Evolutionary conservation across 2,113 vertebrate genomes (phyloP), one percentile per base, ranked within the genome.

Genomic region (Aptenodytes patagonicus): DNA sequence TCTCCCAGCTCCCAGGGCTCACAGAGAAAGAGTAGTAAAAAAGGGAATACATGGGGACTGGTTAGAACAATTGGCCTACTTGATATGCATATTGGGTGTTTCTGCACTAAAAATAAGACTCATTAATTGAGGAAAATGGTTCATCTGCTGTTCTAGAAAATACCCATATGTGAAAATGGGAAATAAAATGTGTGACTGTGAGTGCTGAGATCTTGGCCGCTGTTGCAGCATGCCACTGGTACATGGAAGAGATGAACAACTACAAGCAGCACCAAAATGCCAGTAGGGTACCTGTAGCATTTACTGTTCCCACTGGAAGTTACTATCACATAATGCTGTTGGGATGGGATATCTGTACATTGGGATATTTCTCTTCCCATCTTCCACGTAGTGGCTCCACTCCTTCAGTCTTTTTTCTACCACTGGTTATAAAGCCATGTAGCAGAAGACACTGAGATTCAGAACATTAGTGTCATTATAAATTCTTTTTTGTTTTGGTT

Each of bases 101-200:
- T 94, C 81, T 97, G 71, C 75, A 66, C 51, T 93, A 93, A 94
- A 92, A 94, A 86, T 87, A 93, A 80, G 25, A 64, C 11, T 86
- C 55, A 68, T 90, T 96, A 92, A 87, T 79, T 10, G 11, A 69
- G 55, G 66, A 81, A 94, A 95, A 80, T 85, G 24, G 52, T 91
- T 97, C 71, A 88, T 85, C 66, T 86, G 66, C 49, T 91, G 51
- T 80, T 96, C 78, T 90, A 87, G 77, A 95, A 85, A 94, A 76
- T 46, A 79, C 9, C n/a, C 44, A 8, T 69, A 38, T 85, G 51
- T 76, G 81, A 83, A 91, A 97, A 95, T 38, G 44, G 32, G 54
- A 85, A 83, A 84, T 77, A n/a, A 87, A 89, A 80, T 70, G 17
- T 60, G 25, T 64, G 51, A 76, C 9, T 31, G 28, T 25, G 13